These are phyloP conservation scores for Holacanthus passer DNA, from an alignment of 2,113 vertebrate genomes.

Conservation along the genomic window DNA sequence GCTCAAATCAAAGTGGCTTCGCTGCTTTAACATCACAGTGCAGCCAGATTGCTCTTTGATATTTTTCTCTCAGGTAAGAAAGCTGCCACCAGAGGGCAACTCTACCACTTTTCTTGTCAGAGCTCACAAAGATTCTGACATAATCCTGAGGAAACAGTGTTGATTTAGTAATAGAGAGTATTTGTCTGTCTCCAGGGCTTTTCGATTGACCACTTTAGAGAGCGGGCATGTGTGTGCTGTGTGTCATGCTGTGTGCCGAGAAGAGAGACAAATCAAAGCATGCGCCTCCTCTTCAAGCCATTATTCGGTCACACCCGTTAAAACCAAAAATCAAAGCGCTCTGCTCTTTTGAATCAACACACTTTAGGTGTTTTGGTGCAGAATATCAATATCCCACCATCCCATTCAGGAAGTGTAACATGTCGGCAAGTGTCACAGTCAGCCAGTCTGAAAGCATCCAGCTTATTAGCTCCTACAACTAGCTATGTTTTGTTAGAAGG, in stretches of 20 bases:
- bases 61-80: not conserved
- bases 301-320: constrained; percentile 32
- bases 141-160: constrained; percentile 15
- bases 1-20: not conserved
- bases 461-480: not conserved
- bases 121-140: not conserved
- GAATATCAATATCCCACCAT: constrained; percentile 1
- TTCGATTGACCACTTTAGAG: constrained; percentile 35
- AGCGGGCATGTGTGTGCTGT: constrained; percentile 7
- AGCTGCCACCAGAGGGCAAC: constrained; percentile 34
- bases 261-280: constrained; percentile 29
- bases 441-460: constrained; percentile 2
- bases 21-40: not conserved
- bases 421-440: not conserved
- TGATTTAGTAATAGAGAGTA: constrained; percentile 24
- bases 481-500: not conserved
- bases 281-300: constrained; percentile 8
- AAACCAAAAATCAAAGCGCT: constrained; percentile 38
- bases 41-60: not conserved
- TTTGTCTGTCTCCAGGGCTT: constrained; percentile 21
- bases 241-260: constrained; percentile 38
- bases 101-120: not conserved
- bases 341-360: constrained; percentile 23
- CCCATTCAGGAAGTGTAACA: constrained; percentile 16
- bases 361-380: constrained; percentile 5